Base-by-base conservation (phyloP, 1,140 invertebrate genomes). In the Nymphalis io region DNA sequence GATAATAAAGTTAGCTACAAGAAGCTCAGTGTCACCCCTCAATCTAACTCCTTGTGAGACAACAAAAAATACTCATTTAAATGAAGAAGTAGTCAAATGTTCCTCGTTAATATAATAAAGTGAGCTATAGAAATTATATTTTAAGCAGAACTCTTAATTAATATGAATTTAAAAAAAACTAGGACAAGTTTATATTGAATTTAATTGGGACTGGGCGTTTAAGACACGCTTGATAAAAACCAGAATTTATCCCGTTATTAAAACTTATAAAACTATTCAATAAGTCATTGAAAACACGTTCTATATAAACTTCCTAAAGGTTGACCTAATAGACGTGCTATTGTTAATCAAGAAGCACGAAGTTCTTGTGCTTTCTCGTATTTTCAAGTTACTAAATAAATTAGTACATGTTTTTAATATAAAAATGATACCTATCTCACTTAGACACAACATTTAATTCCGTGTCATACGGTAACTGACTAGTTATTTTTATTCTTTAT, bases 321-420 rank as follows among this genome's bases (percentile, higher is more conserved):
- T 60, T 64, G 58, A 64, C 44, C 55, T 51, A 65, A 68, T 46
- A 46, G 39, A n/a, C 53, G 53, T 39, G 33, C 16, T 18, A 40
- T 63, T 63, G 72, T 72, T 72, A 73, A 75, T 68, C 77, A 73
- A 59, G 70, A 74, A 63, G 63, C 57, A 58, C 61, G 72, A 72
- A 79, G 82, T 82, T 79, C 70, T 66, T 76, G 60, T 60, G 77
- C 77, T 80, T 80, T 81, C 76, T 76, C 73, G 64, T 46, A 61
- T 21, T 23, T 13, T 55, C 53, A 60, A 76, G 77, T 79, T 81
- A 81, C 79, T 77, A 81, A 64, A 13, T 10, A 20, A n/a, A 8
- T 10, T 13, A 44, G 13, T 16, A 21, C 20, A 39, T 18, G 1
- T 40, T 33, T 39, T 15, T 38, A 39, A 18, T 39, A 18, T 13